phyloP scores from a whole-genome alignment of 2,113 vertebrate genomes.

The Perognathus longimembris region DNA sequence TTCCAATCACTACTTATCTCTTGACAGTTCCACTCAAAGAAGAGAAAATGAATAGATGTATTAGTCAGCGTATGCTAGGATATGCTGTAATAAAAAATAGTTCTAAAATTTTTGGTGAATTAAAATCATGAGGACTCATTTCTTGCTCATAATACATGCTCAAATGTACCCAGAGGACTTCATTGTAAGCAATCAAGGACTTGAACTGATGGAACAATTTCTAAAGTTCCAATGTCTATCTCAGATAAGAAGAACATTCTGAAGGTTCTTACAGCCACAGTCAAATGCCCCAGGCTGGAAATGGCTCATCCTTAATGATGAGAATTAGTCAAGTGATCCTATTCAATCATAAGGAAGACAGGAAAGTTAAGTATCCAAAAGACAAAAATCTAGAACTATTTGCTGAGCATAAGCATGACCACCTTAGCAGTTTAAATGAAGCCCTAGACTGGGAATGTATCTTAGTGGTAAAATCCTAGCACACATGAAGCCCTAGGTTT shows the following conservation, averaged over 20 bases:
- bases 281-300: constrained; percentile 2
- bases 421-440: neutral
- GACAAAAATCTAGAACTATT: neutral
- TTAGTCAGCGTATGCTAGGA: constrained; percentile 14
- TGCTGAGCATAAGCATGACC: constrained; percentile 34
- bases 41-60: neutral
- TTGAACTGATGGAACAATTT: constrained; percentile 8
- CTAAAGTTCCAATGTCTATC: constrained; percentile 9
- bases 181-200: neutral
- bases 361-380: constrained; percentile 31
- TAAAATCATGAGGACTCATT: constrained; percentile 9
- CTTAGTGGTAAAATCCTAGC: too few relatives aligned
- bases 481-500: too few relatives aligned
- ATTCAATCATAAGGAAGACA: neutral
- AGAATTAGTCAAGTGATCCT: neutral
- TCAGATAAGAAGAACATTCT: constrained; percentile 23
- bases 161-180: neutral
- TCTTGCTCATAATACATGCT: neutral
- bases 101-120: constrained; percentile 19
- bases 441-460: neutral
- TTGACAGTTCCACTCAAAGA: constrained; percentile 24
- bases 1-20: neutral
- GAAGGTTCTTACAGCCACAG: neutral
- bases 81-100: constrained; percentile 34
- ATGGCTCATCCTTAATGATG: neutral